Conservation (phyloP, 2,797 vertebrate genomes). For the Danio tinwini region DNA sequence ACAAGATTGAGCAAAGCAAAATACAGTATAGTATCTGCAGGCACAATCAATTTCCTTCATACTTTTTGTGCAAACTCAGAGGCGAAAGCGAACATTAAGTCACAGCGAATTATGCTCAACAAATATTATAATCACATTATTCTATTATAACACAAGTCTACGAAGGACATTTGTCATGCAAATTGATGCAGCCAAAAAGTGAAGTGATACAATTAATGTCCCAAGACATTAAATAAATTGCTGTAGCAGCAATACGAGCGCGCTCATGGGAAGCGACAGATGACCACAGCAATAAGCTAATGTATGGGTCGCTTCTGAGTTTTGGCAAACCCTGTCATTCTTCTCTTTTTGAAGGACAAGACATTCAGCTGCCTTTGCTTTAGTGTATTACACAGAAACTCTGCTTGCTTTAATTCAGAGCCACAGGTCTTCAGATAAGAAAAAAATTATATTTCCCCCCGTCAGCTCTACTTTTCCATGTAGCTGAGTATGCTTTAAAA, state of each 20-base stretch:
- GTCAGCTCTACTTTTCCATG: neutral
- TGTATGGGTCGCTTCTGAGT: slow-evolving; percentile 20
- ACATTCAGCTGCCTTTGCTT: slow-evolving; percentile 22
- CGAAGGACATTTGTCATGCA: slow-evolving; percentile 34
- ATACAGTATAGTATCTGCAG: neutral
- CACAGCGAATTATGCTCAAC: slow-evolving; percentile 34
- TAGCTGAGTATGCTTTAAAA: neutral
- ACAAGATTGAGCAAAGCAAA: no score
- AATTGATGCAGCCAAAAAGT: slow-evolving; percentile 48
- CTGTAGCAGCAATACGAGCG: slow-evolving; percentile 34
- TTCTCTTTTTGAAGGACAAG: slow-evolving; percentile 34
- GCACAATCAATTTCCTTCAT: slow-evolving; percentile 26
- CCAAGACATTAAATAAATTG: slow-evolving; percentile 51
- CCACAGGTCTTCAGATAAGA: slow-evolving; percentile 20
- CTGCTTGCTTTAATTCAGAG: slow-evolving; percentile 2
- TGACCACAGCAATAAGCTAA: slow-evolving; percentile 56
- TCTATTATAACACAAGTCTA: slow-evolving; percentile 27
- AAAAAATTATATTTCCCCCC: neutral
- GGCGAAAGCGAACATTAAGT: slow-evolving; percentile 36
- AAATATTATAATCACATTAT: slow-evolving; percentile 48
- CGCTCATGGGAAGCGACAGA: slow-evolving; percentile 52
- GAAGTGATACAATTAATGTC: slow-evolving; percentile 49
- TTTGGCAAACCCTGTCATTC: slow-evolving; percentile 48
- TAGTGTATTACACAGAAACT: slow-evolving; percentile 33
- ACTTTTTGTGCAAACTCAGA: slow-evolving; percentile 32